Conservation (phyloP, 2,797 vertebrate species). For the Coranthus polyacanthus region DNA sequence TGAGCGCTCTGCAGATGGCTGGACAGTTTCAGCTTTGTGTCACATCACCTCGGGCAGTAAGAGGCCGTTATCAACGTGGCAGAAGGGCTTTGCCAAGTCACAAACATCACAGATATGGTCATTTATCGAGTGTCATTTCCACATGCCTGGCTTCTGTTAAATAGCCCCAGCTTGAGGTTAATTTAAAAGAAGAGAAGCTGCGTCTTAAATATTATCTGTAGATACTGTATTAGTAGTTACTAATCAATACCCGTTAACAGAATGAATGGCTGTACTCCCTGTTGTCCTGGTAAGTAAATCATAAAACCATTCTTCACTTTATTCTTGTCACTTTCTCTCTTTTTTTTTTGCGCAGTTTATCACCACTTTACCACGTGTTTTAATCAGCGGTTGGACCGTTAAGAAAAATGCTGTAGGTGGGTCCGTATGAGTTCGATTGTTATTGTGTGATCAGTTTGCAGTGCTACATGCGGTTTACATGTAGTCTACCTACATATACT, state of each 20-base stretch:
- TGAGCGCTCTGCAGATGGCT: conserved; percentile 39
- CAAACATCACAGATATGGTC: conserved; percentile 38
- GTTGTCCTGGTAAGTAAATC: background rate
- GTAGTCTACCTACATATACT: no score
- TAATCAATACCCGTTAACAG: conserved; percentile 40
- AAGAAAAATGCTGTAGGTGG: no score
- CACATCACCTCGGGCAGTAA: conserved; percentile 50
- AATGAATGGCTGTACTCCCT: background rate
- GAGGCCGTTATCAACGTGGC: conserved; percentile 19
- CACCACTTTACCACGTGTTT: no score
- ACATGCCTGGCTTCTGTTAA: conserved; percentile 1
- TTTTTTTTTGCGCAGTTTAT: no score
- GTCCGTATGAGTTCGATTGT: no score
- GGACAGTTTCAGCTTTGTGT: conserved; percentile 48
- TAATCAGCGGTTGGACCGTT: no score
- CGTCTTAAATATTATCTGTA: conserved; percentile 24
- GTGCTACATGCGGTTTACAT: no score
- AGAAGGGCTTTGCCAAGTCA: conserved; percentile 24
- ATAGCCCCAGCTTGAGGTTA: conserved; percentile 44
- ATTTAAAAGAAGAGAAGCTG: conserved; percentile 36
- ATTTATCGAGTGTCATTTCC: conserved; percentile 31
- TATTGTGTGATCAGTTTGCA: no score
- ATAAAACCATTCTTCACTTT: no score
- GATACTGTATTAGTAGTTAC: conserved; percentile 6
- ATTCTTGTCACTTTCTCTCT: no score